phyloP scores from a whole-genome alignment of 2,797 vertebrate species.

The Hybognathus amarus region DNA sequence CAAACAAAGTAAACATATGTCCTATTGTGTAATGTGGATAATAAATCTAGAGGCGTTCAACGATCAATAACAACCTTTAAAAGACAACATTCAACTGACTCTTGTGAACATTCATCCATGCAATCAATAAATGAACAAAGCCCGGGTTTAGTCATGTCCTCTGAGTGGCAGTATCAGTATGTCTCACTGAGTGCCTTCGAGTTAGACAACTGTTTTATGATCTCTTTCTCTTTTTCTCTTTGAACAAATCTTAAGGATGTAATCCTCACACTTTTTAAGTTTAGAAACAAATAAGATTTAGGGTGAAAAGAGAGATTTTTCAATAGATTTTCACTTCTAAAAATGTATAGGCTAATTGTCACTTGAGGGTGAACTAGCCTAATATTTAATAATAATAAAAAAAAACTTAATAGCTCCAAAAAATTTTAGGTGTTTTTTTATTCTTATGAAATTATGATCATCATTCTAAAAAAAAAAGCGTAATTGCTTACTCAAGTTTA shows the following conservation, averaged over 20 bases:
- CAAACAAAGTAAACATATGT: neutral
- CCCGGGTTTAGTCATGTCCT: conserved; percentile 27
- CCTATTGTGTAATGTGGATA: neutral
- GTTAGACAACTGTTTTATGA: neutral
- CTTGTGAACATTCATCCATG: neutral
- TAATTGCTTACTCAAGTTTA: too few species aligned
- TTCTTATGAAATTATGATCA: too few species aligned
- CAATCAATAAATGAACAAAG: neutral
- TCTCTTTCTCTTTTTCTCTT: neutral
- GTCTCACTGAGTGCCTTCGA: conserved; percentile 13
- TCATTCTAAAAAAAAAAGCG: too few species aligned
- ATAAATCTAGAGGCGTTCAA: conserved; percentile 22
- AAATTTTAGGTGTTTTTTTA: too few species aligned
- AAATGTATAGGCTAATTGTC: neutral
- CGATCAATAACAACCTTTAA: conserved; percentile 35
- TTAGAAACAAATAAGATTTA: neutral
- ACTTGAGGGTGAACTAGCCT: neutral
- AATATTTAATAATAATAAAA: neutral
- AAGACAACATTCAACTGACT: neutral
- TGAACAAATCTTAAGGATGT: neutral
- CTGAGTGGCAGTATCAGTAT: conserved; percentile 53
- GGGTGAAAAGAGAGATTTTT: neutral
- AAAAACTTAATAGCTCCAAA: too few species aligned
- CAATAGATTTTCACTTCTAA: neutral
- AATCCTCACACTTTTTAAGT: neutral